A percentile compares a stretch with the other conserved stretches of the same genome.
Conservation (phyloP, 2,888 invertebrate genomes). For the Pantelozetes paolii region DNA sequence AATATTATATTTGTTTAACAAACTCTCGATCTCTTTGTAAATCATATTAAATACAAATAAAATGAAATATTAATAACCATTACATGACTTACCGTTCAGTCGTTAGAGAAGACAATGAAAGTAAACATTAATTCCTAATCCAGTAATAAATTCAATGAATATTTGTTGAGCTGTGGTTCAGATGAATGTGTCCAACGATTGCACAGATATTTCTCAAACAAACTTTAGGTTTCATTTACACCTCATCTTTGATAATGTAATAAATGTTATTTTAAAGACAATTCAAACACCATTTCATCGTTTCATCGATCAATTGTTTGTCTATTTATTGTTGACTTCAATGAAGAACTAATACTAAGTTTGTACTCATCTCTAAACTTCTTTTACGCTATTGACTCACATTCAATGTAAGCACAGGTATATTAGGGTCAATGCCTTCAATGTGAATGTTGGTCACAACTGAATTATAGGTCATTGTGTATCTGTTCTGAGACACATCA, state of each 20-base stretch:
- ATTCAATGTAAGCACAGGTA: background rate
- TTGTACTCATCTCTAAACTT: slow-evolving; percentile 14
- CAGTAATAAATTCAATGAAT: background rate
- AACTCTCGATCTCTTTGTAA: background rate
- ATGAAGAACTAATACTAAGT: slow-evolving; percentile 4
- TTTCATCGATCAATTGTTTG: slow-evolving; percentile 29
- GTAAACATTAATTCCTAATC: too few relatives aligned
- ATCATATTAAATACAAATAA: background rate
- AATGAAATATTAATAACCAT: too few relatives aligned
- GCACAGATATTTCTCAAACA: background rate
- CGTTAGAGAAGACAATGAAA: too few relatives aligned
- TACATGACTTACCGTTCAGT: too few relatives aligned
- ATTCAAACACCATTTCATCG: background rate
- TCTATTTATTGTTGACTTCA: slow-evolving; percentile 21
- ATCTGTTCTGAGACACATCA: slow-evolving; percentile 28
- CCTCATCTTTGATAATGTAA: slow-evolving; percentile 3
- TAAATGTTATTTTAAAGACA: background rate
- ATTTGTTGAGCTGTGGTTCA: background rate
- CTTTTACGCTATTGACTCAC: slow-evolving; percentile 22
- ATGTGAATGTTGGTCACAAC: slow-evolving; percentile 35
- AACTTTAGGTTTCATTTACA: background rate
- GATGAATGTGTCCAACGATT: background rate
- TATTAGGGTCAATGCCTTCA: slow-evolving; percentile 34
- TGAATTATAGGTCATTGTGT: slow-evolving; percentile 25
- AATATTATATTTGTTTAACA: slow-evolving; percentile 4